Base-by-base conservation (phyloP, 2,888 invertebrate species). In the Cotesia congregata region DNA sequence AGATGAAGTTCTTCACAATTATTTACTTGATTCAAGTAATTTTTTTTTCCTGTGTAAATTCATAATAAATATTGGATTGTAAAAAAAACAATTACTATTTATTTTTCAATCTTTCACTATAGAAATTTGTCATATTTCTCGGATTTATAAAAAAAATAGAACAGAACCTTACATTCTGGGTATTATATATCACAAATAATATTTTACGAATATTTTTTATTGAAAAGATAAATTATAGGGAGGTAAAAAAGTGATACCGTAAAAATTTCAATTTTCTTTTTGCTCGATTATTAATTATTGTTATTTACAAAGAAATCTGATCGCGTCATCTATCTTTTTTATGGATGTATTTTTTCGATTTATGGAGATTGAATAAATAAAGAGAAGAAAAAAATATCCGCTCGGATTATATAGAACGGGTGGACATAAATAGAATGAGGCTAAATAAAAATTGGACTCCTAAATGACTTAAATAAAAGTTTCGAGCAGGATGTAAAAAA, bases 401-500 rank as follows among this genome's bases (percentile, higher is more conserved):
- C 30, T 30, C 3, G 2, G 2, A 30, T 30, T 30, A 30, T 30
- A 30, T 30, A 3, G 30, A 30, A 30, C 30, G 30, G 30, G 30
- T 30, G 30, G 30, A 30, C 30, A 30, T 30, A 30, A 30, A 30
- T 30, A 30, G 30, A 30, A 30, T 30, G 30, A 30, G 30, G 30
- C 30, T 30, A 30, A 30, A 50, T 50, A 50, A 50, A 50, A 50
- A 50, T 7, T 50, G 12, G 2, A 50, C 7, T 7, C 7, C 50
- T 17, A 64, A 64, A 20, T 64, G 17, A 20, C 17, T 64, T 41
- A 30, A 30, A 20, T 41, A n/a, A 12, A 20, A 60, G 67, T 68
- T 17, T 30, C 64, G 64, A 64, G 64, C 74, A 12, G 50, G 12
- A 12, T 50, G 50, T 12, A 50, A 50, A 50, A 50, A 50, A 50